Evolutionary conservation across 2,888 invertebrate species (phyloP), one percentile per base, ranked within the genome.

Genomic region (Beris chalybata): DNA sequence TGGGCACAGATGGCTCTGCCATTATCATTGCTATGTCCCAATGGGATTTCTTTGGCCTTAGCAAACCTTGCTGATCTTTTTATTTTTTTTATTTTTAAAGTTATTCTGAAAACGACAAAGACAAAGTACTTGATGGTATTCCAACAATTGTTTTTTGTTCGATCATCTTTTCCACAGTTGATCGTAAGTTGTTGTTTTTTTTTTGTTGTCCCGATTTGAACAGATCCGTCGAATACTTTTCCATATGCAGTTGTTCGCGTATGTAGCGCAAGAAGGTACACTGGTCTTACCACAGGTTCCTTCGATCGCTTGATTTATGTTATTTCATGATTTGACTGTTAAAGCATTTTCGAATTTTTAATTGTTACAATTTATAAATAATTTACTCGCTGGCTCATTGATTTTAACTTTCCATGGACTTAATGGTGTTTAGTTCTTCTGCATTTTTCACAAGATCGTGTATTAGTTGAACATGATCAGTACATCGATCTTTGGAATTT

Each of bases 101-200:
- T n/a, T 15, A 32, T 12, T 32, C 5, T 30, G 32, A n/a, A 52
- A 50, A 61, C 61, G 61, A 52, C 61, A 61, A 52, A 61, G 61
- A 61, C 52, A 61, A 61, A 61, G 61, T 61, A 50, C 61, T 61
- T 38, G 61, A 38, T 61, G 61, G 61, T 38, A 61, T 61, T 61
- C 38, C 61, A 61, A 43, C 61, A 61, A 61, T 61, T 61, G 61
- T 38, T 61, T 61, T 61, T 61, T 61, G 50, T 47, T 52, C 38
- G 29, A 50, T 61, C 61, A 38, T 61, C 50, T 52, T 61, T 52
- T 61, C 52, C 50, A 50, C 61, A 50, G 50, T n/a, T 32, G 50
- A 61, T 61, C 32, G 61, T 31, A 45, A 45, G 12, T 4, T 55
- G 31, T 50, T 48, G 31, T 61, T 45, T 50, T 50, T 61, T 59